Conservation (phyloP, 2,113 vertebrate genomes). For the Sylvietta virens region DNA sequence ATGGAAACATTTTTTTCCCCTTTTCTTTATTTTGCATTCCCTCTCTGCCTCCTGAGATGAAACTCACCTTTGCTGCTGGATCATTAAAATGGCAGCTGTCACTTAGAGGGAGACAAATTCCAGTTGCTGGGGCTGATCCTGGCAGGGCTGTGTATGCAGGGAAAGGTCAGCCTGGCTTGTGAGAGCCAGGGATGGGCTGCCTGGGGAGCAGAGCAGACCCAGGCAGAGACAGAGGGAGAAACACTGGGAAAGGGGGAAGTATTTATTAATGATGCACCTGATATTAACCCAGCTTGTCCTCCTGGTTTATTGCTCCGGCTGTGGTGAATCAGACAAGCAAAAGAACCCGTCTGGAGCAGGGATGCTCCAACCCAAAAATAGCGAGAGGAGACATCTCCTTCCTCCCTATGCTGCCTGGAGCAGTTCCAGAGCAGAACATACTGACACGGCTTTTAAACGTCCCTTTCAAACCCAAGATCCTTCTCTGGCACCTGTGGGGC, state of each 20-base stretch:
- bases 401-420: neutral
- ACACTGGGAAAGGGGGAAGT: neutral
- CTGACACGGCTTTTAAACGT: rapidly evolving
- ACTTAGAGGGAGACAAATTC: conserved; percentile 33
- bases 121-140: conserved; percentile 14
- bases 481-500: neutral
- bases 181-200: neutral
- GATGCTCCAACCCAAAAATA: neutral
- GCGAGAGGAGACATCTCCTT: neutral
- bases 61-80: conserved; percentile 4
- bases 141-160: neutral
- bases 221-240: neutral
- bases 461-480: neutral
- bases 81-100: conserved; percentile 46
- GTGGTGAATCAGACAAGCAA: neutral
- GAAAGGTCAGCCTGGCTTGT: neutral
- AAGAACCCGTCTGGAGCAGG: neutral
- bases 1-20: neutral
- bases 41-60: neutral
- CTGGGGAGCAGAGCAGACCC: neutral
- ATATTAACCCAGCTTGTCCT: neutral
- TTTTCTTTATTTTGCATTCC: neutral
- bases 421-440: neutral
- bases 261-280: neutral
- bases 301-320: neutral